phyloP scores from a whole-genome alignment of 1,140 invertebrate species.

The Tetragonula clypearis region DNA sequence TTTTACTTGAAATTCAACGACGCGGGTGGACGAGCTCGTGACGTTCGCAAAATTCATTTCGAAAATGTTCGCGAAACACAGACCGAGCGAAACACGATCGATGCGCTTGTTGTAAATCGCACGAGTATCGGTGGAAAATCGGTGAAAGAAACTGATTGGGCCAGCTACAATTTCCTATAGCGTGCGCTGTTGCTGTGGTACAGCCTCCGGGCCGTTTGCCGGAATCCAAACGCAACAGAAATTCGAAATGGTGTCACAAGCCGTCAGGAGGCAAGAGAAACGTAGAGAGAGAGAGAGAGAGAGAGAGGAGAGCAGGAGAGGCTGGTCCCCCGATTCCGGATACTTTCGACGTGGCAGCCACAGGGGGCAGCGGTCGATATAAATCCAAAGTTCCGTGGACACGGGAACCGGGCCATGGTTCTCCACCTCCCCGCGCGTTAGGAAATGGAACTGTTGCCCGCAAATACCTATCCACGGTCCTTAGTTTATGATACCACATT shows the following conservation, averaged over 20 bases:
- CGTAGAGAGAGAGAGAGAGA: too few relatives aligned
- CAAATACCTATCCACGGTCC: constrained; percentile 39
- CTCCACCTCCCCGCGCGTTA: constrained; percentile 6
- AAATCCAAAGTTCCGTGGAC: constrained; percentile 43
- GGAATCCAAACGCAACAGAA: not conserved
- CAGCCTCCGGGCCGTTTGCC: not conserved
- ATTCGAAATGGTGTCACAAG: not conserved
- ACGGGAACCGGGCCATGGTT: not conserved
- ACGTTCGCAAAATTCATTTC: too few relatives aligned
- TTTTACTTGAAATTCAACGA: too few relatives aligned
- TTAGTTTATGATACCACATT: constrained; percentile 48
- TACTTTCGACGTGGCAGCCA: not conserved
- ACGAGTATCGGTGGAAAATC: too few relatives aligned
- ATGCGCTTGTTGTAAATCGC: too few relatives aligned
- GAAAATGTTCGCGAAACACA: too few relatives aligned
- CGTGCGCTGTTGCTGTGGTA: too few relatives aligned
- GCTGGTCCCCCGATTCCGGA: not conserved
- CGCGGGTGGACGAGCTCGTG: too few relatives aligned
- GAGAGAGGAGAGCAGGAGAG: too few relatives aligned
- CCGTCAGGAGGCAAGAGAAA: not conserved
- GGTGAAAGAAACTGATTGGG: too few relatives aligned
- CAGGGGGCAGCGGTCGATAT: not conserved
- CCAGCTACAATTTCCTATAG: too few relatives aligned
- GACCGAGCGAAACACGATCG: too few relatives aligned
- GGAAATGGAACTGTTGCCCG: constrained; percentile 50